Evolutionary conservation across 2,113 vertebrate species (phyloP).

Genomic region (Serinus canaria): DNA sequence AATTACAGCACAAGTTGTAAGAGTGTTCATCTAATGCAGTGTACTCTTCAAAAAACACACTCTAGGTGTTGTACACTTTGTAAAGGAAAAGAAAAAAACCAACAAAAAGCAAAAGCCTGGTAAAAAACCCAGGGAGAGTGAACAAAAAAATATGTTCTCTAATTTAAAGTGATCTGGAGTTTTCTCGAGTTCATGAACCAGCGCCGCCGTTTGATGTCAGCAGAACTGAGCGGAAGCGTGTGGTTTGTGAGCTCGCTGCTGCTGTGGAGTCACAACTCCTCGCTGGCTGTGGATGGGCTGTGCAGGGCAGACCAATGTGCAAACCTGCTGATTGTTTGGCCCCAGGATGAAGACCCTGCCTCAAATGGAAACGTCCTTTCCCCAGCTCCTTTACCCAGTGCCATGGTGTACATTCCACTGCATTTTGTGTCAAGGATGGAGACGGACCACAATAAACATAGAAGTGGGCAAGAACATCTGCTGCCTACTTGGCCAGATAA

Average conservation of each 20-base stretch:
- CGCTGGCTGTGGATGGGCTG: neutral
- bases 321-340: neutral
- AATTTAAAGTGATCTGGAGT: constrained; percentile 19
- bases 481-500: neutral
- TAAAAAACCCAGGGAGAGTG: neutral
- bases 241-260: constrained; percentile 47
- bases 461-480: neutral
- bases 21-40: neutral
- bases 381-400: neutral
- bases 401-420: neutral
- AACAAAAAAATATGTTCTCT: constrained; percentile 16
- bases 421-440: accelerated
- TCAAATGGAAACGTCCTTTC: neutral
- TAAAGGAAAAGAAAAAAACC: neutral
- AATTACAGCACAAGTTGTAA: neutral
- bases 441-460: accelerated
- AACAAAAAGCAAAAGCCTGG: neutral
- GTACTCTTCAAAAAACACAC: neutral
- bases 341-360: neutral
- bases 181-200: constrained; percentile 48
- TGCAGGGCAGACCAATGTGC: neutral
- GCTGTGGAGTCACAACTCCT: neutral
- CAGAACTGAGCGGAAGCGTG: constrained; percentile 43
- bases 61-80: neutral
- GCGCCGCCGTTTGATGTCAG: constrained; percentile 20